Percentiles rank a stretch among this genome's conserved stretches.
Evolutionary conservation across 2,888 invertebrate genomes (phyloP).

Genomic region (Magallana nippona): DNA sequence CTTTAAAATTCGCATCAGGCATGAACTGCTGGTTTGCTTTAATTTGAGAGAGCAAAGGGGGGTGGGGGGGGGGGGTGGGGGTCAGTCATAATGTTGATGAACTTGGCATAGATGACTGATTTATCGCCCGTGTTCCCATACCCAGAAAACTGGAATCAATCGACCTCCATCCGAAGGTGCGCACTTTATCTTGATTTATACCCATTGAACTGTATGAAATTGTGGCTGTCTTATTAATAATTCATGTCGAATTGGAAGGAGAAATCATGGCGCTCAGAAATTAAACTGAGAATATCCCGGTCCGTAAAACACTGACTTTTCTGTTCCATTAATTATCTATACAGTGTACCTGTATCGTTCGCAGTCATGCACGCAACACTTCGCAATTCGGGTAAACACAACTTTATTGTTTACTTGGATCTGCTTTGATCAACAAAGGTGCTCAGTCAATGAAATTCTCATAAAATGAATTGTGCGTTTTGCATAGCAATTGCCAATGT

Average conservation of each 20-base stretch:
- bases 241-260: neutral
- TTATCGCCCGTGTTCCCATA: neutral
- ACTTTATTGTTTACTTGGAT: too few relatives aligned
- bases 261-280: constrained; percentile 32
- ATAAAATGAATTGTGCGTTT: too few relatives aligned
- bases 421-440: too few relatives aligned
- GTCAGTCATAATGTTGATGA: neutral
- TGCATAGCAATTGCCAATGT: too few relatives aligned
- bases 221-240: neutral
- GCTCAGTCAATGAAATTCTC: too few relatives aligned
- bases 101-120: neutral
- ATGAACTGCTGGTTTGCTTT: too few relatives aligned
- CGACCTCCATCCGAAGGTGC: neutral
- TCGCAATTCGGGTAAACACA: too few relatives aligned
- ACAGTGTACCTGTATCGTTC: too few relatives aligned
- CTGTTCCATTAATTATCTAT: neutral
- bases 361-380: too few relatives aligned
- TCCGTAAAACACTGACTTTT: too few relatives aligned
- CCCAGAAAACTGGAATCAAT: constrained; percentile 1
- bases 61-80: neutral
- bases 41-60: neutral
- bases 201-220: neutral
- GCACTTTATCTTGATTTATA: constrained; percentile 25
- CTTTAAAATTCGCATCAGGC: too few relatives aligned
- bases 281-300: neutral